These are phyloP conservation scores for Stenichneumon culpator DNA, from an alignment of 2,888 invertebrate genomes.

Conservation along the genomic window DNA sequence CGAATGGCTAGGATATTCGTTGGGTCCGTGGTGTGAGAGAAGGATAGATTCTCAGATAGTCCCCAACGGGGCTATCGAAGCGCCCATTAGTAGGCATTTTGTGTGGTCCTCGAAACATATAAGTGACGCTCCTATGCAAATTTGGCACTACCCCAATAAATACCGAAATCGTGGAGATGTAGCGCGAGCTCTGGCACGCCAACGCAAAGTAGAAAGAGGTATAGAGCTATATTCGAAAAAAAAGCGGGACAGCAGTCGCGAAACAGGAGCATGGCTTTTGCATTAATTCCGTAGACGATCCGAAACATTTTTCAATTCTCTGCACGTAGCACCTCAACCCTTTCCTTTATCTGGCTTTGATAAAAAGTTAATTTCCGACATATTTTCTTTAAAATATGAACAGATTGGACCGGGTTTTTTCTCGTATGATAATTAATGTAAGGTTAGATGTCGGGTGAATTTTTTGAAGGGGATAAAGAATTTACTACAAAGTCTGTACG, in stretches of 20 bases:
- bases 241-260: constrained; percentile 27
- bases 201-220: constrained; percentile 7
- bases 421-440: not conserved
- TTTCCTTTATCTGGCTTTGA: not conserved
- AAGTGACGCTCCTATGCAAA: constrained; percentile 83
- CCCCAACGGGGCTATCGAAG: constrained; percentile 66
- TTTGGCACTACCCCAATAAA: constrained; percentile 83
- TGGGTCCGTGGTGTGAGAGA: constrained; percentile 20
- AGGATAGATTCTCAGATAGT: constrained; percentile 75
- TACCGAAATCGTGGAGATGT: constrained; percentile 79
- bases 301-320: too few species aligned
- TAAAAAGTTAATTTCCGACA: not conserved
- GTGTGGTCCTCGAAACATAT: constrained; percentile 82
- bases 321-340: not conserved
- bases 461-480: not conserved
- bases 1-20: constrained; percentile 1
- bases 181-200: constrained; percentile 65
- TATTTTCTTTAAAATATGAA: constrained; percentile 8
- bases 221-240: constrained; percentile 30
- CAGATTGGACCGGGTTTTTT: not conserved
- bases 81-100: constrained; percentile 84
- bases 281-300: constrained; percentile 77
- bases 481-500: not conserved
- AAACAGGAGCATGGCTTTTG: constrained; percentile 75
- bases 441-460: not conserved